Evolutionary conservation across 2,797 vertebrate genomes (phyloP), one percentile per base, ranked within the genome.

Genomic region (Kryptopterus vitreolus): DNA sequence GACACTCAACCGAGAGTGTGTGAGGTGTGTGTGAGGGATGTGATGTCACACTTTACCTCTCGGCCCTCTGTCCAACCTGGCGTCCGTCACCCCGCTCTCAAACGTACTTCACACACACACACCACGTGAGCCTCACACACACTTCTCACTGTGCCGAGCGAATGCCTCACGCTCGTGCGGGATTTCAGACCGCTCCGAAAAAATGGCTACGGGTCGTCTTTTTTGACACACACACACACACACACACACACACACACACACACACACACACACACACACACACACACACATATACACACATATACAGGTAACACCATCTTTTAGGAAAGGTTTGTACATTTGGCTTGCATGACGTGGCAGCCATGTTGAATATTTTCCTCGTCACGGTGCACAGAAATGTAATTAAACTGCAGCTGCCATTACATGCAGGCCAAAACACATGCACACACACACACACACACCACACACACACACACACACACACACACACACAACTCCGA

Each of bases 91-190:
- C 52, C 50, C 13, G 5, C 31, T 2, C 63, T 26, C 52, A 33
- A 83, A 77, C 62, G 55, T 72, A 72, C 79, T 72, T 59, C 46
- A 58, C 66, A 76, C 66, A 46, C 82, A 78, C 84, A 76, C 81
- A 71, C 76, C 69, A 29, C 38, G 16, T 9, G 24, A 62, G 35
- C 15, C 74, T 3, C 58, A 90, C 85, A 90, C 89, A 73, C 24
- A 12, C 86, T 90, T 84, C 62, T 87, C 89, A 87, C 77, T 87
- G 88, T 84, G 87, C 91, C 86, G 86, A 89, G 86, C 89, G 93
- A 94, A 93, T 93, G 90, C 84, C 89, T 88, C 93, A 91, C 87
- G 85, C 81, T 53, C 26, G 83, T 92, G 90, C 87, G 70, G 89
- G 85, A 87, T 91, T 90, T 87, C 15, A 10, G 84, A 81, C 82